A percentile compares a stretch with the other conserved stretches of the same genome.
These are phyloP conservation scores for Drosophila simulans DNA, from an alignment of 1,140 invertebrate genomes.

Conservation along the genomic window DNA sequence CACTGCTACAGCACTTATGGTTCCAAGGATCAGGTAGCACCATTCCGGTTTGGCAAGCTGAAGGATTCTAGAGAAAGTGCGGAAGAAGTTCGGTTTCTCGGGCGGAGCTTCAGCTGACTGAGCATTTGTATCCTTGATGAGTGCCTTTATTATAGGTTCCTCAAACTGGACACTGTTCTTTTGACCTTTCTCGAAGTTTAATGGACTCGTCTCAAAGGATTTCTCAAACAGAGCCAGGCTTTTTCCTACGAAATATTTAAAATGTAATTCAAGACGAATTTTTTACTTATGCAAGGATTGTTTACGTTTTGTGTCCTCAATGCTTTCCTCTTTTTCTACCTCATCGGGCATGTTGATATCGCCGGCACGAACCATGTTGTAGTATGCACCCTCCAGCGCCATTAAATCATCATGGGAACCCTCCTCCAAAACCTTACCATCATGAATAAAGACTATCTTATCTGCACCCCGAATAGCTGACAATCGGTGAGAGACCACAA, in stretches of 20 bases:
- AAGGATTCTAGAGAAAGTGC: constrained; percentile 87
- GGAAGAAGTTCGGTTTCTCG: constrained; percentile 60
- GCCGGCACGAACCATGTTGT: constrained; percentile 84
- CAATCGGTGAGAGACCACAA: constrained; percentile 93
- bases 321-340: constrained; percentile 46
- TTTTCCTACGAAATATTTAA: constrained; percentile 44
- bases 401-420: constrained; percentile 94
- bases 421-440: constrained; percentile 90
- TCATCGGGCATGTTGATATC: constrained; percentile 74
- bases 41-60: constrained; percentile 91
- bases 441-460: constrained; percentile 91
- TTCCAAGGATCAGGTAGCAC: constrained; percentile 89
- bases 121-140: constrained; percentile 51
- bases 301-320: constrained; percentile 69
- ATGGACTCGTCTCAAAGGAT: constrained; percentile 78
- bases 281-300: fast-evolving
- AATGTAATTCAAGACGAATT: background rate
- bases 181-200: constrained; percentile 78
- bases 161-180: constrained; percentile 80
- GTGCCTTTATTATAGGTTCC: constrained; percentile 48
- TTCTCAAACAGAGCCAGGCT: constrained; percentile 74
- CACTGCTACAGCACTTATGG: constrained; percentile 88
- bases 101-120: background rate
- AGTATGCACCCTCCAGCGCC: constrained; percentile 90
- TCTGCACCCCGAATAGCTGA: constrained; percentile 94